Evolutionary conservation across 2,888 invertebrate species (phyloP), one percentile per base, ranked within the genome.

Genomic region (Netelia virgata): DNA sequence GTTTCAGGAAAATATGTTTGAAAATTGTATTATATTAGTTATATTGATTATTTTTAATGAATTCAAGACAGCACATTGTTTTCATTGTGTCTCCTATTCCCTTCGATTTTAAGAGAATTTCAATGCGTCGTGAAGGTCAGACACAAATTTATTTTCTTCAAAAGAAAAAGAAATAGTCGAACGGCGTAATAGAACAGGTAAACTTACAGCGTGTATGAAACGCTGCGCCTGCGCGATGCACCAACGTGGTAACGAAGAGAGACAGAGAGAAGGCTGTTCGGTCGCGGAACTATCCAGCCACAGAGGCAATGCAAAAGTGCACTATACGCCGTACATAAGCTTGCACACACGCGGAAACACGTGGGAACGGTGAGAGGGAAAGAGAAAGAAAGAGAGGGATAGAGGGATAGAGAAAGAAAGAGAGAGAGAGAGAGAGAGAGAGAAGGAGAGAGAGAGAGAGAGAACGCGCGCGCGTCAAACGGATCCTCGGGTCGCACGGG

Each of bases 301-400:
- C 36, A 53, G 20, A 50, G 41, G 28, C 63, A 50, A 66, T 11
- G 43, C 18, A 66, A 66, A 43, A 43, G 66, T 18, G 66, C 66
- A 43, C 47, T 66, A 66, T 18, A 47, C 18, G 66, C 66, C 5
- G 5, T 47, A 20, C 43, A 66, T 18, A 23, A 14, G 47, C 66
- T 75, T 43, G 55, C 73, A 61, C 59, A 68, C 73, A 79, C 79
- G 78, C 69, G 68, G 66, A 72, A 79, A 74, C 68, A 74, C 74
- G 78, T 79, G 83, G 53, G 78, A 68, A 68, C 69, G 55, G 18
- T 53, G 36, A 63, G 83, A 83, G 85, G 83, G 84, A 86, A 84
- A 83, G 36, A 61, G 28, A 83, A 83, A 86, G 85, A 83, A 84
- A 84, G 84, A 86, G 85, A 84, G 36, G n/a, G n/a, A n/a, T n/a